Evolutionary conservation across 2,888 invertebrate species (phyloP), one percentile per base, ranked within the genome.

Genomic region (Pollenia amentaria): DNA sequence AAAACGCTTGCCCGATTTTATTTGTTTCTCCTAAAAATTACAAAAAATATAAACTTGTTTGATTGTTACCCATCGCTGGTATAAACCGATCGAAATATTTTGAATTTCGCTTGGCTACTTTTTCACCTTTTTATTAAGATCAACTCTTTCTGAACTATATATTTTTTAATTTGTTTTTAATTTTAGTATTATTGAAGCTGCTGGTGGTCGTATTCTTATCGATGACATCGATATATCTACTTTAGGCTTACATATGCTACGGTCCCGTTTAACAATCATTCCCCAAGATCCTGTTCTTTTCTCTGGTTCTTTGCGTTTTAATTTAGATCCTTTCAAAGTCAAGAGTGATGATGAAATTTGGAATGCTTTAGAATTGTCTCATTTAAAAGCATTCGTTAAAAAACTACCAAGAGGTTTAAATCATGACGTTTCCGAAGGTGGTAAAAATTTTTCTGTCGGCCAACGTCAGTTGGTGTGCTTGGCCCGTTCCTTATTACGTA

Each of bases 231-330:
- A 98, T 92, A 96, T 98, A 89, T 94, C 97, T 11, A 95, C 95
- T 65, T 94, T 98, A 89, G 98, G 98, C 18, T 95, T 98, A 64
- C 98, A 98, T 93, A 96, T 97, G 91, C 94, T 98, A 88, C 95
- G 98, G 83, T 96, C 97, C 11, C 95, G 96, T 88, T 94, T 98
- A 89, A 98, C 98, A 57, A 97, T 98, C 91, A 98, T 97, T 92
- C 96, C 97, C 60, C 97, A 99, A 94, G 99, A 99, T 94, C 99
- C 99, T 0, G 97, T 99, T 62, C 94, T 99, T 85, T 99, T 99
- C 94, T 98, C 98, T 21, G 99, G 99, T 67, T 96, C 96, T 8
- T 94, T 99, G 89, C 95, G 99, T 72, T 95, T 97, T 94, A 99
- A 99, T 94, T 95, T 99, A 87, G 99, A 99, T 94, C 99, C 99